Conservation (phyloP, 2,888 invertebrate species). For the Drosophila conformis region DNA sequence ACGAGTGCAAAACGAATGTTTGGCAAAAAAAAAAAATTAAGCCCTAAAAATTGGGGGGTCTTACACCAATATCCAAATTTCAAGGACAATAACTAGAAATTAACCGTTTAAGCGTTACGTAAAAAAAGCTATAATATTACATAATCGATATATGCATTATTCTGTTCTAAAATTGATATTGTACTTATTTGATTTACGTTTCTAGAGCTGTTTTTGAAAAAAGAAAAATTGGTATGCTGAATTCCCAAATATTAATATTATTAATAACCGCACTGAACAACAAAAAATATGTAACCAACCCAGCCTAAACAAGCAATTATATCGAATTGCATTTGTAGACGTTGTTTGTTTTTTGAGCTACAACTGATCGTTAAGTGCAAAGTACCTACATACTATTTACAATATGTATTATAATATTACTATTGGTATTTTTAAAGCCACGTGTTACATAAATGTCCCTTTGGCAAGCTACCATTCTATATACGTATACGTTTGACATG, state of each 20-base stretch:
- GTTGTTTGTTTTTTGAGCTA: constrained; percentile 71
- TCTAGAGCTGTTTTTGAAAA: constrained; percentile 30
- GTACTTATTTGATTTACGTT: constrained; percentile 48
- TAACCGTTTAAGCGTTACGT: constrained; percentile 60
- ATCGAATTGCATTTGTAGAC: constrained; percentile 72
- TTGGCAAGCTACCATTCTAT: constrained; percentile 49
- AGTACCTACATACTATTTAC: constrained; percentile 67
- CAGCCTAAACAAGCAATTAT: constrained; percentile 46
- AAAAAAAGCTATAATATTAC: constrained; percentile 34
- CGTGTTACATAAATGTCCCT: constrained; percentile 51
- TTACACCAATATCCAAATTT: constrained; percentile 61
- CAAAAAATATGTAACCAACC: constrained; percentile 41
- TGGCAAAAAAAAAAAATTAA: constrained; percentile 13
- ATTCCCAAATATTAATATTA: constrained; percentile 41
- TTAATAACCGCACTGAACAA: constrained; percentile 28
- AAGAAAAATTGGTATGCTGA: constrained; percentile 71
- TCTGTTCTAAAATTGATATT: constrained; percentile 60
- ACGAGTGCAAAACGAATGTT: constrained; percentile 64
- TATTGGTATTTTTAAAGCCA: constrained; percentile 50
- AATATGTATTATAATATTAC: constrained; percentile 37
- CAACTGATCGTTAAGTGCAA: constrained; percentile 66
- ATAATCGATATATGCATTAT: constrained; percentile 48
- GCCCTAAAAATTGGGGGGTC: constrained; percentile 24
- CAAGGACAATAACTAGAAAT: constrained; percentile 81
- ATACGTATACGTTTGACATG: constrained; percentile 33